phyloP scores from a whole-genome alignment of 2,113 vertebrate genomes.

The Mungos mungo region DNA sequence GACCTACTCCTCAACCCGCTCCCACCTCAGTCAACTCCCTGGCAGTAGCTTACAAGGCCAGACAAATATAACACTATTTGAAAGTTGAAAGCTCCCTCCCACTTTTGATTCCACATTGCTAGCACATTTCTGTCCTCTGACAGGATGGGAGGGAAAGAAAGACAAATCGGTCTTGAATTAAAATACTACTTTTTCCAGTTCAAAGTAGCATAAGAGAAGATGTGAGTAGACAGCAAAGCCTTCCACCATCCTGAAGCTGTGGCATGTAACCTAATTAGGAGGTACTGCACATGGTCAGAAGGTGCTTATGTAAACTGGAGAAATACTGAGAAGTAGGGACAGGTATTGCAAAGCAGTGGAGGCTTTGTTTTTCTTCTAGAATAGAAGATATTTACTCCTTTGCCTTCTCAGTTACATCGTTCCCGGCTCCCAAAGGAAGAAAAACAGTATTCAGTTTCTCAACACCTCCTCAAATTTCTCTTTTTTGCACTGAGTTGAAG shows the following conservation, averaged over 20 bases:
- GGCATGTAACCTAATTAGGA: constrained; percentile 38
- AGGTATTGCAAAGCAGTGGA: neutral
- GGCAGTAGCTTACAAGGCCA: neutral
- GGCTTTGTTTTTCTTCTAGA: constrained; percentile 35
- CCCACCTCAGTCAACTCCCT: neutral
- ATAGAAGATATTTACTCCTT: neutral
- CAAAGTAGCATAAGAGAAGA: constrained; percentile 48
- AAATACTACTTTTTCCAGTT: constrained; percentile 34
- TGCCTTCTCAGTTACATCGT: neutral
- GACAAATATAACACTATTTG: constrained; percentile 16
- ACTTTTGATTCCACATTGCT: constrained; percentile 15
- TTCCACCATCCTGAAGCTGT: neutral
- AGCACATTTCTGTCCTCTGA: constrained; percentile 13
- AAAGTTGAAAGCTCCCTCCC: neutral
- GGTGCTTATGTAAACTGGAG: constrained; percentile 15
- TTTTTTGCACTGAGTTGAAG: neutral
- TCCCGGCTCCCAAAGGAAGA: constrained; percentile 49
- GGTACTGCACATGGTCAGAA: neutral
- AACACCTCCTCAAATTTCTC: neutral
- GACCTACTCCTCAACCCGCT: neutral
- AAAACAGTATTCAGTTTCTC: constrained; percentile 13
- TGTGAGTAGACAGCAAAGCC: constrained; percentile 12
- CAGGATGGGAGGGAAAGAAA: constrained; percentile 17
- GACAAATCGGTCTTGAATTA: constrained; percentile 2
- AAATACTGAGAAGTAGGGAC: neutral